Percentiles rank a stretch among this genome's conserved stretches.
These are phyloP conservation scores for Aldabrachelys gigantea DNA, from an alignment of 2,113 vertebrate genomes.

Conservation along the genomic window DNA sequence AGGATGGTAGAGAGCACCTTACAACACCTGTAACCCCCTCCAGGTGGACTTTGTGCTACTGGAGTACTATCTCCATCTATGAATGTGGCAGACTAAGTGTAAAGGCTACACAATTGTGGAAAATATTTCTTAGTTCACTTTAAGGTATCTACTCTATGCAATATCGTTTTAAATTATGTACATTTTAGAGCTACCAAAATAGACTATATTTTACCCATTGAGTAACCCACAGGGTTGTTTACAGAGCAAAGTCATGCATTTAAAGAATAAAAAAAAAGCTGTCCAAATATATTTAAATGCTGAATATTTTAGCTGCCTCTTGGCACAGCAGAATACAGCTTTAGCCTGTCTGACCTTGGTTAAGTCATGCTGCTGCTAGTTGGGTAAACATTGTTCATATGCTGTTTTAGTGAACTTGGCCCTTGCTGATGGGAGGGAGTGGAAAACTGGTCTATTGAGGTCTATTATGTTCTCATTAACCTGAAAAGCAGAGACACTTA, in stretches of 20 bases:
- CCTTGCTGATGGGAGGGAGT: slow-evolving; percentile 36
- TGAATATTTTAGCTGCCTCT: not conserved
- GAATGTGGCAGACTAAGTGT: not conserved
- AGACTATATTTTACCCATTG: not conserved
- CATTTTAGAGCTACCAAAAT: not conserved
- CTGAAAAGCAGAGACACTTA: slow-evolving; percentile 48
- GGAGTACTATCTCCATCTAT: not conserved
- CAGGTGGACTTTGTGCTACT: not conserved
- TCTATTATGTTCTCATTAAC: slow-evolving; percentile 58
- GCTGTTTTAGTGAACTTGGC: slow-evolving; percentile 33
- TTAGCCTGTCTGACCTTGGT: slow-evolving; percentile 10
- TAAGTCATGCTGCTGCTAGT: slow-evolving; percentile 33
- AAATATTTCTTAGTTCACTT: not conserved
- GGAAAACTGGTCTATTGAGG: slow-evolving; percentile 48
- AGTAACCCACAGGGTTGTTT: not conserved
- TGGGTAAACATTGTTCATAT: not conserved
- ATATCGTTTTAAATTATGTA: not conserved
- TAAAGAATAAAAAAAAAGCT: not conserved
- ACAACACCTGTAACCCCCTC: not conserved
- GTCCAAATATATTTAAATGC: not conserved
- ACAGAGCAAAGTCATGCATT: not conserved
- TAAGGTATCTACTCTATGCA: not conserved
- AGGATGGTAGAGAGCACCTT: not conserved
- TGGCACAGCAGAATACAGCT: not conserved
- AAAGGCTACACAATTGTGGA: not conserved